Evolutionary conservation across 2,888 invertebrate species (phyloP), one percentile per base, ranked within the genome.

Genomic region (Cephus nigrinus): DNA sequence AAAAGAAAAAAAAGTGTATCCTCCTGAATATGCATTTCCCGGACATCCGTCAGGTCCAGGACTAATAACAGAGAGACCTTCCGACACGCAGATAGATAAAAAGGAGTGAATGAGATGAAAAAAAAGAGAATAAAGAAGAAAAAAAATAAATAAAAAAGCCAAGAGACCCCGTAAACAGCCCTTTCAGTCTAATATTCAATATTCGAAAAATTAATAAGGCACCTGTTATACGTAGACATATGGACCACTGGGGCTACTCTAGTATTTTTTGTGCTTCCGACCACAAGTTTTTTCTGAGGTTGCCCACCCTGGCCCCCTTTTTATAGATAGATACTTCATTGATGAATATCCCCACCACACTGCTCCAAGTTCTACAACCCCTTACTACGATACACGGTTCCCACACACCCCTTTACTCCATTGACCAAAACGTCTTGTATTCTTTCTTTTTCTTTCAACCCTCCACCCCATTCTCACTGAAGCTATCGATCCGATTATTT

Each of bases 171-270:
- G 35, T 78, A 78, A 78, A 78, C 78, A 78, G 72, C 78, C 78
- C 78, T 75, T 75, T 75, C 72, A 35, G 68, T 33, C 23, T 76
- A 80, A 83, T 80, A 80, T 82, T 83, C 76, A 80, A 82, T 78
- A 80, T 83, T 85, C 76, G 80, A 83, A 79, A 81, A 81, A 82
- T 82, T 83, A 85, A 82, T 76, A 80, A 84, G 82, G 68, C 84
- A 86, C 84, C 86, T 86, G 86, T 83, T 84, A 81, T 33, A 30
- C 73, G 34, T 68, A 71, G 77, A 75, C 82, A 82, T 80, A 76
- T 80, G 80, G 80, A 75, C 79, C 78, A 73, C 74, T 76, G 35
- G 73, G 74, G 55, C 75, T 55, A 33, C 33, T 69, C 75, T 35
- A 75, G 36, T 69, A 68, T 77, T 77, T 77, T 77, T 75, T 68